These are phyloP conservation scores for Ericerus pela DNA, from an alignment of 1,140 invertebrate species.

Conservation along the genomic window DNA sequence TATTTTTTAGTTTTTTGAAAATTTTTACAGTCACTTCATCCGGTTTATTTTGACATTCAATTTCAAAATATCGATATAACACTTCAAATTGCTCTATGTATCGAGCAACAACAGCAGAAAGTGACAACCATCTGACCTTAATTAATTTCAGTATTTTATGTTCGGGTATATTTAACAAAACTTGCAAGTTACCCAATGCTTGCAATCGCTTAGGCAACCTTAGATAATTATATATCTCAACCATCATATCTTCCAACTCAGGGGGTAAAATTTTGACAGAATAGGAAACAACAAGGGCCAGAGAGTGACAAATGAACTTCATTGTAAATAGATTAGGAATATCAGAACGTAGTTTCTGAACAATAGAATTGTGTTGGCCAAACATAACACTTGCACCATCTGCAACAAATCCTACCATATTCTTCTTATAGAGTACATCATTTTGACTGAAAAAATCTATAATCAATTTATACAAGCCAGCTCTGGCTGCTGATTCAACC, in stretches of 20 bases:
- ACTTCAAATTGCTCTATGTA: not conserved
- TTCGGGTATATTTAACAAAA: not conserved
- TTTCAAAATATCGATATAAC: not conserved
- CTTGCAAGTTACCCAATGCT: not conserved
- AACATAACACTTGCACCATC: conserved; percentile 28
- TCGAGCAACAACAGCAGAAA: not conserved
- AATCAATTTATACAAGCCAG: not conserved
- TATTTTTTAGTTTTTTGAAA: not conserved
- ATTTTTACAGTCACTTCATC: not conserved
- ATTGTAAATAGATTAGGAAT: conserved; percentile 26
- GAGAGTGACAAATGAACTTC: conserved; percentile 30
- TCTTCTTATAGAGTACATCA: conserved; percentile 28
- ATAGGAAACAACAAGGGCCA: conserved; percentile 26
- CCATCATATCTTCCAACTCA: not conserved
- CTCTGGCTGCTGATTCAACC: no score
- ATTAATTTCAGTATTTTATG: conserved; percentile 6
- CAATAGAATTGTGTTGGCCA: conserved; percentile 22
- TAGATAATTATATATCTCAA: not conserved
- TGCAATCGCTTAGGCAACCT: not conserved
- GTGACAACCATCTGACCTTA: conserved; percentile 10
- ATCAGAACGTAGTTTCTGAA: conserved; percentile 24
- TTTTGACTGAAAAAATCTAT: conserved; percentile 24
- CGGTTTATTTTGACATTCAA: not conserved
- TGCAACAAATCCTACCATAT: conserved; percentile 30
- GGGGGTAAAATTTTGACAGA: conserved; percentile 17